These are phyloP conservation scores for Elgonia sp. DNA, from an alignment of 2,888 invertebrate genomes.

Conservation along the genomic window DNA sequence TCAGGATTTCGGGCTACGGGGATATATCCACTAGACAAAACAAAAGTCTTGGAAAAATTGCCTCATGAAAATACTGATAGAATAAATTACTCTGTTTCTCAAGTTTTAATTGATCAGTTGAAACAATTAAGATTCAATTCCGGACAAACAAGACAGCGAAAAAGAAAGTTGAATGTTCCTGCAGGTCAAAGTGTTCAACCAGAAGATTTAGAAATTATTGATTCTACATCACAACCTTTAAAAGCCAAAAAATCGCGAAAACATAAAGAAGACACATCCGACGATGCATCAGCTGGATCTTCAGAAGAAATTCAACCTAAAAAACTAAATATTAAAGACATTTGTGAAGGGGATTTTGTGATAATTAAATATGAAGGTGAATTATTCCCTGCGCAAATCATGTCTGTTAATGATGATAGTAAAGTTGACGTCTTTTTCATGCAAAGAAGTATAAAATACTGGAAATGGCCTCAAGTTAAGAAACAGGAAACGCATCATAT, in stretches of 20 bases:
- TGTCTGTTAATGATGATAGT: background rate
- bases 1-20: conserved; percentile 21
- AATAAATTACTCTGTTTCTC: conserved; percentile 9
- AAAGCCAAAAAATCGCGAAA: background rate
- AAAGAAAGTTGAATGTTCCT: conserved; percentile 38
- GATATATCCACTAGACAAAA: conserved; percentile 31
- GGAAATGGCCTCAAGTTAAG: conserved; percentile 26
- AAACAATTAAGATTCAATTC: conserved; percentile 6
- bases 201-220: conserved; percentile 21
- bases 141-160: background rate
- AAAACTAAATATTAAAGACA: background rate
- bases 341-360: conserved; percentile 5
- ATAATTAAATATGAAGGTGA: conserved; percentile 12
- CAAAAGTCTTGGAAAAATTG: conserved; percentile 24
- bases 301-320: background rate
- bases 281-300: conserved; percentile 1
- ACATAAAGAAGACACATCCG: background rate
- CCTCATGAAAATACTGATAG: conserved; percentile 13
- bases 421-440: background rate
- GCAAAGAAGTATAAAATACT: conserved; percentile 17
- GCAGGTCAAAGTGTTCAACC: conserved; percentile 36
- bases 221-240: background rate
- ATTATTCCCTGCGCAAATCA: conserved; percentile 21
- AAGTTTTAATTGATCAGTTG: conserved; percentile 3
- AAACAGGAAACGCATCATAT: background rate